These are phyloP conservation scores for Phoxinus dragarum DNA, from an alignment of 2,797 vertebrate genomes.

Conservation along the genomic window DNA sequence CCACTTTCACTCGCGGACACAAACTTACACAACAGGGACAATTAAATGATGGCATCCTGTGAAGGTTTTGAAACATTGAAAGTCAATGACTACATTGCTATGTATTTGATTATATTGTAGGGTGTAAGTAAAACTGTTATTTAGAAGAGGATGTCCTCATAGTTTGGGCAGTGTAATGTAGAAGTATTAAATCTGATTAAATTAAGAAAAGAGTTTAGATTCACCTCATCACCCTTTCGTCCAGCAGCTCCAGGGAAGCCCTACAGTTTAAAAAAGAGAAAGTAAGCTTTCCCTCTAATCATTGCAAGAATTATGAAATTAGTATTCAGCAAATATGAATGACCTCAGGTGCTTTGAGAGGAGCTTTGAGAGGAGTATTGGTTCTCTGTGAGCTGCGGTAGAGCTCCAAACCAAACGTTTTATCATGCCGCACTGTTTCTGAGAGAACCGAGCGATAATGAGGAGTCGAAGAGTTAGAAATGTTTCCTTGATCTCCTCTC, in stretches of 20 bases:
- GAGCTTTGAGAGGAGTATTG: conserved; percentile 9
- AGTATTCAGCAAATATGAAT: conserved; percentile 45
- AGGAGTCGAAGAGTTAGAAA: conserved; percentile 24
- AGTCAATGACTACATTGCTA: not conserved
- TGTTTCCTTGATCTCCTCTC: conserved; percentile 9
- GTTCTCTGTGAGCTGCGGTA: conserved; percentile 22
- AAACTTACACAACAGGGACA: not conserved
- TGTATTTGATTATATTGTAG: not conserved
- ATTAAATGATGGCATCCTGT: not conserved
- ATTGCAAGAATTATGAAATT: conserved; percentile 32
- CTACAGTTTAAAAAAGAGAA: conserved; percentile 67
- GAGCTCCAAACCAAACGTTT: conserved; percentile 39
- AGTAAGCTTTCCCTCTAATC: conserved; percentile 16
- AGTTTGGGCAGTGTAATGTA: not conserved
- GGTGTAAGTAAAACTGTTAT: not conserved
- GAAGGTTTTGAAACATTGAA: not conserved
- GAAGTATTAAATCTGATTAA: not conserved
- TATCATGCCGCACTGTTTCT: conserved; percentile 23
- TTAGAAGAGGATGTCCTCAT: not conserved
- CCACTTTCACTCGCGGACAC: not conserved
- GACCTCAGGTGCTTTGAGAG: conserved; percentile 31
- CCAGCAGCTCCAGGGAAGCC: conserved; percentile 82
- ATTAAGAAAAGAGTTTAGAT: conserved; percentile 50
- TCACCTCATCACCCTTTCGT: conserved; percentile 85
- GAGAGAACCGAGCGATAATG: conserved; percentile 14